These are phyloP conservation scores for Phalloptychus januarius DNA, from an alignment of 2,797 vertebrate species.

Conservation along the genomic window DNA sequence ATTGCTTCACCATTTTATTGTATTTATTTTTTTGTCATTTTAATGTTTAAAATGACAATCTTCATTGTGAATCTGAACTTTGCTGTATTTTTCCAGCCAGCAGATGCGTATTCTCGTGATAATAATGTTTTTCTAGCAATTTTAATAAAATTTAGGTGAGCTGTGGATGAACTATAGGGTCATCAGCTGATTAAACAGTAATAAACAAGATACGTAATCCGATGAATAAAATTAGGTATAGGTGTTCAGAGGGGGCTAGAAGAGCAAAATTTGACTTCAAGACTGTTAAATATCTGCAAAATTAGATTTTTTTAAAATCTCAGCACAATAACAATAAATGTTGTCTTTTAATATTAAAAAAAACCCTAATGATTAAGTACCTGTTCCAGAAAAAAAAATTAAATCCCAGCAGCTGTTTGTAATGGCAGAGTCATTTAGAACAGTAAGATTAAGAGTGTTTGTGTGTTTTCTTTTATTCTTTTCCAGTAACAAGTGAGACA, in stretches of 20 bases:
- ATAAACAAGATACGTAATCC: neutral
- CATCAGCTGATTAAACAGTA: neutral
- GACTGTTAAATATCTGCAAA: neutral
- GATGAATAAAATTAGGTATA: neutral
- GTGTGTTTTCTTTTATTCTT: neutral
- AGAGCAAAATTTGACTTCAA: neutral
- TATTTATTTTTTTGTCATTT: neutral
- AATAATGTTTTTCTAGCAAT: neutral
- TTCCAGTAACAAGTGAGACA: neutral
- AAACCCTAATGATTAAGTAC: neutral
- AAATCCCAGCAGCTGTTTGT: neutral
- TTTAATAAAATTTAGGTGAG: neutral
- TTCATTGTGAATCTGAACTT: neutral
- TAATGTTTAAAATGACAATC: neutral
- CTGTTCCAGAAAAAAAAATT: neutral
- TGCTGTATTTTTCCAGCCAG: neutral
- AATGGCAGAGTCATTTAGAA: neutral
- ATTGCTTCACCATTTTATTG: neutral
- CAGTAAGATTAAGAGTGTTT: neutral
- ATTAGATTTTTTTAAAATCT: neutral
- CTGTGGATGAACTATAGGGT: no score
- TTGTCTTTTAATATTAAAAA: neutral
- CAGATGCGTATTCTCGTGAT: neutral
- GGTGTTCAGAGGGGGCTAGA: neutral
- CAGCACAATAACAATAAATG: neutral